Conservation (phyloP, 2,113 vertebrate species). For the Corvus hawaiiensis region DNA sequence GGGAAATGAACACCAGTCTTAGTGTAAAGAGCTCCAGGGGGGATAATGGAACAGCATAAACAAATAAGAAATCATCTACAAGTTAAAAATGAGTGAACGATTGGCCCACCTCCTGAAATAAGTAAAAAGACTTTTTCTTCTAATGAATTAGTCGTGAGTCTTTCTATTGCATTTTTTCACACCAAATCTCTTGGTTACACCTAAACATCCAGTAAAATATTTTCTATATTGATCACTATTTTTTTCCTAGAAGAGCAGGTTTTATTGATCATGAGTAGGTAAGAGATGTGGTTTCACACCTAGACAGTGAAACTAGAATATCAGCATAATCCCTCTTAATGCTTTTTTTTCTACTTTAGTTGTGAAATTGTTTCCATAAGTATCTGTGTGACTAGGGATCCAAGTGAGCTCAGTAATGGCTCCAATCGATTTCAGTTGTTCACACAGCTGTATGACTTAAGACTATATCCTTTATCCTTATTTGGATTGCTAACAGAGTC, state of each 20-base stretch:
- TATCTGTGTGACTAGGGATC: conserved; percentile 2
- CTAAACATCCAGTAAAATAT: neutral
- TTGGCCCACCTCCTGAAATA: neutral
- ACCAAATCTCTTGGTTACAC: neutral
- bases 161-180: neutral
- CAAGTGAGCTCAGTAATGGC: neutral
- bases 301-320: conserved; percentile 5
- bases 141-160: neutral
- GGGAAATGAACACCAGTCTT: neutral
- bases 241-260: neutral
- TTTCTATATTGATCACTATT: neutral
- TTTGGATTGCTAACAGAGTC: conserved; percentile 19
- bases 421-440: conserved; percentile 7
- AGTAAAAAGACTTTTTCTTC: neutral
- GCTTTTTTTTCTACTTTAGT: conserved; percentile 13
- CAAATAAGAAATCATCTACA: neutral
- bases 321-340: conserved; percentile 32
- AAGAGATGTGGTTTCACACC: neutral
- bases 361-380: conserved; percentile 26
- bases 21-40: neutral
- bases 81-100: neutral
- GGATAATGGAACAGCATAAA: neutral
- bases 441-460: conserved; percentile 18
- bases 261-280: neutral
- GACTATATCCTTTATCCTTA: conserved; percentile 18